Base-by-base conservation (phyloP, 1,140 invertebrate species). In the Aricia agestis region DNA sequence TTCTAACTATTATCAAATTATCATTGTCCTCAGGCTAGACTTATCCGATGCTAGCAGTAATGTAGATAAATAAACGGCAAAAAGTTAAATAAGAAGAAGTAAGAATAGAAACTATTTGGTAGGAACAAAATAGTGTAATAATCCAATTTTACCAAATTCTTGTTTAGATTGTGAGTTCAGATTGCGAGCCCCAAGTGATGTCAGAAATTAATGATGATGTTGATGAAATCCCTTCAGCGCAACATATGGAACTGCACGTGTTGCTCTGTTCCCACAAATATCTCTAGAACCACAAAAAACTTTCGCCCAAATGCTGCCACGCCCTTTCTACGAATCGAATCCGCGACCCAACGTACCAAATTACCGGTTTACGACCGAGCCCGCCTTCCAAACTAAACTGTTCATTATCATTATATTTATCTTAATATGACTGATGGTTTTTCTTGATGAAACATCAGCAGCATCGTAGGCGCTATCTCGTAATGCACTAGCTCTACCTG, bases 271-370 rank as follows among this genome's bases (percentile, higher is more conserved):
- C 71, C 71, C 75, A 74, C 61, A 70, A 66, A 73, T 67, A 68
- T 73, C 71, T 61, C 68, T 68, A 58, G 72, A 69, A 76, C 76
- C 76, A 65, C 74, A 82, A 83, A 81, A 84, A 83, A 78, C 80
- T 80, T 81, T 83, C 79, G 76, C 78, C 75, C 73, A 72, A 73
- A 74, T 66, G 70, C 63, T 66, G 76, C 72, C 76, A 75, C 77
- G 77, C 78, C 76, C 74, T 59, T 80, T 80, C 81, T 71, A 72
- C 73, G 80, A 84, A 84, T 45, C 71, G 79, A 80, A 81, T 74
- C 73, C 57, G 69, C 61, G 73, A 80, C 79, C 66, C 68, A 72
- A 72, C 67, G 73, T 69, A 71, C 71, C 74, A 74, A 77, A 77
- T 79, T 78, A 78, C 73, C 66, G 74, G 66, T 75, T 75, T 66